phyloP scores from a whole-genome alignment of 2,888 invertebrate genomes.

The Acanthosepion esculentum region DNA sequence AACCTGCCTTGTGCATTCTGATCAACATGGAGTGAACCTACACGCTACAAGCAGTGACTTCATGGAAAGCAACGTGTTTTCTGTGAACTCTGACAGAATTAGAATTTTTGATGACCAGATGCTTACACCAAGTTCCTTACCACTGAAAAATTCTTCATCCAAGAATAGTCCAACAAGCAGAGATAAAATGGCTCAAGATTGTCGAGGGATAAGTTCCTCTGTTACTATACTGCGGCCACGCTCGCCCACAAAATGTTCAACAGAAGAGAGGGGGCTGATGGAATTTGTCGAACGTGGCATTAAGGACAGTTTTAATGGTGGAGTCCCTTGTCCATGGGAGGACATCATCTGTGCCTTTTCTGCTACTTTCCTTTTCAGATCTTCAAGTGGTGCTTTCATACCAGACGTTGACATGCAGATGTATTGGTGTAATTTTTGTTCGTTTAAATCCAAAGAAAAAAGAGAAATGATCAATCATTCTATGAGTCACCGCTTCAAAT shows the following conservation, averaged over 20 bases:
- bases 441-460: constrained; percentile 46
- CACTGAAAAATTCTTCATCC: background rate
- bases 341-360: constrained; percentile 48
- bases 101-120: background rate
- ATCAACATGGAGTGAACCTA: too few species aligned
- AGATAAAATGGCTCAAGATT: constrained; percentile 34
- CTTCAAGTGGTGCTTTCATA: background rate
- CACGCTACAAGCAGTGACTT: background rate
- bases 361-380: background rate
- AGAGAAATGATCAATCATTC: constrained; percentile 46
- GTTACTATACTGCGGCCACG: constrained; percentile 55
- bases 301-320: constrained; percentile 48
- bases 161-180: background rate
- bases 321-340: background rate
- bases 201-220: constrained; percentile 37
- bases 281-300: constrained; percentile 57
- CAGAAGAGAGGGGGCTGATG: constrained; percentile 59
- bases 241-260: constrained; percentile 59
- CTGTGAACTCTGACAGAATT: background rate
- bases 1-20: too few species aligned
- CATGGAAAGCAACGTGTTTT: background rate
- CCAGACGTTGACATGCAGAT: constrained; percentile 38
- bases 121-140: background rate
- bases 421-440: constrained; percentile 50
- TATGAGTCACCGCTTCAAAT: constrained; percentile 45